Evolutionary conservation across 2,797 vertebrate species (phyloP), one percentile per base, ranked within the genome.

Genomic region (Poecilia wingei): DNA sequence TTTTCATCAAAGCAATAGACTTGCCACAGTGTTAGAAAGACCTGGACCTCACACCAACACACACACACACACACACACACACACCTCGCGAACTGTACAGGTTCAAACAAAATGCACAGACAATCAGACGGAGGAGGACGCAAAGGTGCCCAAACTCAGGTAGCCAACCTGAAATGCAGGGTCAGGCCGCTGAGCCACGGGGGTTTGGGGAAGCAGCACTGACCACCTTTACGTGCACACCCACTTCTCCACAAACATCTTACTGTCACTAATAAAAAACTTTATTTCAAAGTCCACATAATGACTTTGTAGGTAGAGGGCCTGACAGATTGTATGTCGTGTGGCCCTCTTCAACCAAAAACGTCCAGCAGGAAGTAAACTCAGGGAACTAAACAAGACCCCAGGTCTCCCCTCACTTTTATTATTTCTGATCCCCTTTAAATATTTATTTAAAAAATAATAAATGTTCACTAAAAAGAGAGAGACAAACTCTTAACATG

Each of bases 1-100:
- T 95, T 94, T 82, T 95, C 90, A 87, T 93, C 86, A 71, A 93
- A 96, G 95, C 93, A 95, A 95, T 96, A 95, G 92, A 95, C 77
- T 68, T 68, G 64, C 64, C 94, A 85, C 92, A 94, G 93, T 93
- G 93, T 94, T 94, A 92, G 90, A 92, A 93, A 89, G 90, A 94
- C 91, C 93, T 89, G 90, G 92, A 95, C 91, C 94, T 94, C 94
- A 93, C 87, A 89, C 87, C 88, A 78, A 85, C 86, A 88, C 82
- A 86, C 87, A 91, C 91, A 92, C 4, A 31, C 91, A 86, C 91
- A 86, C 86, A 88, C 82, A 86, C 87, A n/a, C 55, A 86, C 86
- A 91, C 91, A 92, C 91, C 90, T 91, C 89, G n/a, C 87, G 83
- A 86, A 90, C 92, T 92, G 88, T 89, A 94, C 91, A 93, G 89